Evolutionary conservation across 2,888 invertebrate species (phyloP), one percentile per base, ranked within the genome.

Genomic region (Andrena minutula): DNA sequence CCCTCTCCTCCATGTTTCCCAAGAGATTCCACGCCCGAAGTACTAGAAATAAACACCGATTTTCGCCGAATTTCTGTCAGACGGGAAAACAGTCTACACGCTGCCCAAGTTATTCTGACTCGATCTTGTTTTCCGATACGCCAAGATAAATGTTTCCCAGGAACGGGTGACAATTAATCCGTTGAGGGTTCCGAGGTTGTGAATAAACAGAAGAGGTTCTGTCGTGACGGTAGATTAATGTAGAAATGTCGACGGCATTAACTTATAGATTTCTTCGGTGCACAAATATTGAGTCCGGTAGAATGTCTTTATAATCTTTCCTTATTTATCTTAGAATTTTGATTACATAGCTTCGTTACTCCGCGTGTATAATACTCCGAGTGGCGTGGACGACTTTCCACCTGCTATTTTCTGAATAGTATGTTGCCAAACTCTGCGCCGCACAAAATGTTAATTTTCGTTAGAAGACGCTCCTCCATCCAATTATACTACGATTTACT

Each of bases 21-120:
- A 28, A 61, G 35, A 23, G 47, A 51, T 60, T 61, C 49, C 75
- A 26, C 32, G 3, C 26, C 20, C 64, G 26, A 30, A 32, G 73
- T 49, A n/a, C 66, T 68, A 30, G 61, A 75, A 75, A 75, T 68
- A 75, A 75, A 75, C 68, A 35, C 51, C 12, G 60, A 66, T 51
- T 26, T 68, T 75, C 68, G 68, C 10, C n/a, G 32, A 65, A 73
- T 26, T 65, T 20, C 47, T 30, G 56, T 47, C 65, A 23, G 60
- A 60, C 30, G 10, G 60, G 41, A 65, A 75, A 49, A 74, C 58
- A 41, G 70, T 70, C 58, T 61, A 41, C 20, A 20, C 20, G 16
- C 51, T 53, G 60, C 35, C 51, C 35, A 10, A 69, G 23, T 65
- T 71, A 71, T 69, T 75, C 65, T 26, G 53, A 16, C 61, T 28